These are phyloP conservation scores for Martes martes DNA, from an alignment of 2,113 vertebrate genomes.

Conservation along the genomic window DNA sequence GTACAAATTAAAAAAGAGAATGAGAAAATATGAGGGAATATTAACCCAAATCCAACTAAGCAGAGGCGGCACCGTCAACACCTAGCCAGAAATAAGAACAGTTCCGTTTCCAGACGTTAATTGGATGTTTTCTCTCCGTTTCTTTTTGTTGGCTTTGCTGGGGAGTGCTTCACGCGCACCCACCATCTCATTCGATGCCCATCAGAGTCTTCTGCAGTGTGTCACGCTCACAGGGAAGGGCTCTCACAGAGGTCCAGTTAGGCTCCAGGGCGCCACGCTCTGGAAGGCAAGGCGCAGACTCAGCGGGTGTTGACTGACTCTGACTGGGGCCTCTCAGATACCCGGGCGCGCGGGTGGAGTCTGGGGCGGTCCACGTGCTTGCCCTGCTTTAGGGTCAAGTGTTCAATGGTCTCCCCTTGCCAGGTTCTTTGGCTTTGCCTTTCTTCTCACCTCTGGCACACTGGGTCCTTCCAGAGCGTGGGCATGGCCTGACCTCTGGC, in stretches of 20 bases:
- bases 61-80: background rate
- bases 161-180: background rate
- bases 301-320: too few species aligned
- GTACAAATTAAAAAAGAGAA: too few species aligned
- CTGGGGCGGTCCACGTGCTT: too few species aligned
- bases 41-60: background rate
- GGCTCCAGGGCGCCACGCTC: too few species aligned
- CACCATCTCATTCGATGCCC: background rate
- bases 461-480: background rate
- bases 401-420: background rate
- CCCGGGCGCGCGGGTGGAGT: too few species aligned
- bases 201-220: background rate
- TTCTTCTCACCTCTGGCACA: background rate
- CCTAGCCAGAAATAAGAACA: too few species aligned
- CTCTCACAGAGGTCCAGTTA: too few species aligned
- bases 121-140: background rate
- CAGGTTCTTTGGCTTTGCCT: background rate
- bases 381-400: too few species aligned
- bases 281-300: too few species aligned
- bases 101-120: background rate
- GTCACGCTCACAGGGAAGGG: too few species aligned
- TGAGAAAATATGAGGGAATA: background rate
- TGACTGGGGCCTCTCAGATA: too few species aligned
- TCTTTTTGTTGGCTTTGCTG: background rate
- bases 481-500: background rate